A percentile compares a stretch with the other conserved stretches of the same genome.
Conservation (phyloP, 2,888 invertebrate genomes). For the Thyatira batis region DNA sequence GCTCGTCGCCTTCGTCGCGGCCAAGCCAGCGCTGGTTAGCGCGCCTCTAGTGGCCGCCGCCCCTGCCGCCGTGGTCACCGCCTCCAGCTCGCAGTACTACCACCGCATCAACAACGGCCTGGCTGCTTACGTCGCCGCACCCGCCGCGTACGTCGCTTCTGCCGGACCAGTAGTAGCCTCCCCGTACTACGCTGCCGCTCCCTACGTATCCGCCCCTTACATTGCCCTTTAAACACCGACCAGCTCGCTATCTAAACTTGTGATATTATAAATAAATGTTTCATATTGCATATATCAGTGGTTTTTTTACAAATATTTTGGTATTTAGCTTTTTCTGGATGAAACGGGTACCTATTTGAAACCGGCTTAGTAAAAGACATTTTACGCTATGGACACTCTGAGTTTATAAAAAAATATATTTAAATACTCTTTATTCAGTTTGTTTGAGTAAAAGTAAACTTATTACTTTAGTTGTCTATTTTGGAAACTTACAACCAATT, state of each 20-base stretch:
- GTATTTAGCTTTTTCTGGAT: no score
- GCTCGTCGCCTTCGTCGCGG: constrained; percentile 60
- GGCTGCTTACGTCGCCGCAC: constrained; percentile 71
- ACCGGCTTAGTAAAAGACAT: no score
- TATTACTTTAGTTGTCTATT: no score
- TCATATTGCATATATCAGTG: constrained; percentile 11
- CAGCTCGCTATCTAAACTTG: constrained; percentile 23
- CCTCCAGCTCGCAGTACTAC: constrained; percentile 86
- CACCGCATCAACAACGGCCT: constrained; percentile 84
- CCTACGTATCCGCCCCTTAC: constrained; percentile 33
- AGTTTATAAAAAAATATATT: no score
- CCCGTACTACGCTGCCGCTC: constrained; percentile 42
- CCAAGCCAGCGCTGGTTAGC: constrained; percentile 61
- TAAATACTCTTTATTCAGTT: no score
- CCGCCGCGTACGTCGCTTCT: constrained; percentile 60
- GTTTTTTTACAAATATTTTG: neutral
- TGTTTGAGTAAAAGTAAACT: no score
- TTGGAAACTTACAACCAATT: no score
- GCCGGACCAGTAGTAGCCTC: constrained; percentile 49
- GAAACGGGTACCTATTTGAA: no score
- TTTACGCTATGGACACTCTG: no score
- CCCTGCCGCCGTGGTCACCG: constrained; percentile 81
- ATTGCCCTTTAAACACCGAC: constrained; percentile 20
- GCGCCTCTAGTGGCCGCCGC: constrained; percentile 62
- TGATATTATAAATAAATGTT: constrained; percentile 46